Base-by-base conservation (phyloP, 2,888 invertebrate genomes). In the Himalopsyche kuldschensis region DNA sequence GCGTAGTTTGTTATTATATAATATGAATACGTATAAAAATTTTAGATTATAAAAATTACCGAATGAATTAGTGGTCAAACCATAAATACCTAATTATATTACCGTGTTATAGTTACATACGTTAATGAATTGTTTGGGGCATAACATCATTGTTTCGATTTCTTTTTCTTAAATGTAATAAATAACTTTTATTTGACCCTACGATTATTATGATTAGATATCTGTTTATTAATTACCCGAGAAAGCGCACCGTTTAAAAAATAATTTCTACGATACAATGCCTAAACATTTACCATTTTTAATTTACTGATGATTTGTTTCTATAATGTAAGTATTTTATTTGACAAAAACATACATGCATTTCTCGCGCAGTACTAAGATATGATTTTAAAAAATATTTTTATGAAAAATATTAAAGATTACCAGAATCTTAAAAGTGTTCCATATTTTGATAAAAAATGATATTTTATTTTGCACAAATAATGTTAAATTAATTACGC, bases 381-480 rank as follows among this genome's bases (percentile, higher is more conserved):
- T 69, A 11, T 69, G 10, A 69, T 63, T 63, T 63, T 3, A 30
- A 69, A 69, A 27, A n/a, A 69, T 10, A 69, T 69, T 0, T 24
- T 63, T 69, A 69, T 69, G 30, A 69, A 27, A 69, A 69, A 69
- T 76, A 76, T 76, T 32, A 35, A 32, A 76, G 41, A 76, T 76
- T 76, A 32, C 76, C n/a, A 80, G 69, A 82, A 78, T 82, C 48
- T 78, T 48, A 11, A 69, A 78, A 80, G 83, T 80, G 83, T 83
- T 83, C 83, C 83, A 83, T 83, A 81, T 83, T 83, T 83, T 83
- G 83, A 83, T 81, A 80, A 81, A 48, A 78, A 80, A 69, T 17
- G 30, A 69, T 63, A 78, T 80, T 81, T 84, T 81, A 84, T 81
- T 84, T 84, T 79, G 78, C 81, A 81, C 81, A 84, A 81, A 63